Conservation (phyloP, 2,888 invertebrate genomes). For the Ophion obscuratus region DNA sequence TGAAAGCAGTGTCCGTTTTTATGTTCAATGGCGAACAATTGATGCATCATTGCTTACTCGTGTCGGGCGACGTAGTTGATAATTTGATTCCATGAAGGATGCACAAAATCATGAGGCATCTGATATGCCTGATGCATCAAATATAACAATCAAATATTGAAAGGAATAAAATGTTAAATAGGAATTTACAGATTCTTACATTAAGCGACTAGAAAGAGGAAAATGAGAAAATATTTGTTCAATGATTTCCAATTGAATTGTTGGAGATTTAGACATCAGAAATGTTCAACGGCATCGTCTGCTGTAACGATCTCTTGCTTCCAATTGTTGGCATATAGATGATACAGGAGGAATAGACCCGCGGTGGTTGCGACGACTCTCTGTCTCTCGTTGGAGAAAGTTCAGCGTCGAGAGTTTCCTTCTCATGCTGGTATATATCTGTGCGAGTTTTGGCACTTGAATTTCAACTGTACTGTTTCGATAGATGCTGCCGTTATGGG, state of each 20-base stretch:
- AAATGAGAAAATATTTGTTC: neutral
- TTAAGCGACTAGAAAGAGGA: neutral
- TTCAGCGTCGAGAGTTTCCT: conserved; percentile 51
- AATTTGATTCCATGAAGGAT: neutral
- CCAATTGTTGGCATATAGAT: conserved; percentile 21
- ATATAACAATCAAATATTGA: neutral
- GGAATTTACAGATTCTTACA: neutral
- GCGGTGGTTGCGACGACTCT: conserved; percentile 33
- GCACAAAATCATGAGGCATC: neutral
- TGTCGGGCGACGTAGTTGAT: neutral
- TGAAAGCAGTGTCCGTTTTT: too few relatives aligned
- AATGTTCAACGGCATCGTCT: neutral
- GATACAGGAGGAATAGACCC: conserved; percentile 19
- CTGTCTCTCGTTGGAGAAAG: conserved; percentile 64
- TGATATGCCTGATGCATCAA: neutral
- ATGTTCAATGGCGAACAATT: too few relatives aligned
- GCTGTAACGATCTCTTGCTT: neutral
- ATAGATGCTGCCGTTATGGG: conserved; percentile 40
- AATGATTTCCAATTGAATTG: neutral
- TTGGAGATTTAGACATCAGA: neutral
- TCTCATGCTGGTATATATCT: conserved; percentile 45
- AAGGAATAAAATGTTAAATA: neutral
- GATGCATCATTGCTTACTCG: too few relatives aligned
- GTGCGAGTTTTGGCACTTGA: conserved; percentile 48
- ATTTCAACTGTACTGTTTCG: conserved; percentile 41